These are phyloP conservation scores for Eidolon helvum DNA, from an alignment of 2,113 vertebrate species.

Conservation along the genomic window DNA sequence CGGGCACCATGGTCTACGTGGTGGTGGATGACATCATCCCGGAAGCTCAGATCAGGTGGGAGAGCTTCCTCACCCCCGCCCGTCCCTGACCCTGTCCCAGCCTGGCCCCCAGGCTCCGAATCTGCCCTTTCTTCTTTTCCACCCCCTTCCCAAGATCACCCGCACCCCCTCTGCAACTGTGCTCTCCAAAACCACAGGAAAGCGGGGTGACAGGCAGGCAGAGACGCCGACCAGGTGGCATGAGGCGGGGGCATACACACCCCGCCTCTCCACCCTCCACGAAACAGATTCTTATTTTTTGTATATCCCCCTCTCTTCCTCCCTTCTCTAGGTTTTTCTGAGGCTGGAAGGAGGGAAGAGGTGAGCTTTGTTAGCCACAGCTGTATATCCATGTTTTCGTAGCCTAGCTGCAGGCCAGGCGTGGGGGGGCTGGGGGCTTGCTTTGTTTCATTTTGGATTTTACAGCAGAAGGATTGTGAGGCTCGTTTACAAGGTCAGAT, in stretches of 20 bases:
- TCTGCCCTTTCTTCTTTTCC: not conserved
- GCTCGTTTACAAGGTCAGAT: not conserved
- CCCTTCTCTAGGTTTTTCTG: not conserved
- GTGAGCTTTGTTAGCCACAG: not conserved
- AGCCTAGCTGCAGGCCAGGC: not conserved
- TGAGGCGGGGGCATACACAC: rapidly evolving
- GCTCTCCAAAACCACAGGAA: not conserved
- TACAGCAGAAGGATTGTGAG: not conserved
- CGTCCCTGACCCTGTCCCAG: rapidly evolving
- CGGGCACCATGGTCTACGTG: conserved; percentile 97
- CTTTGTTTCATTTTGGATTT: not conserved
- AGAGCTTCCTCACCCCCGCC: not conserved
- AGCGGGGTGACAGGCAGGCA: not conserved
- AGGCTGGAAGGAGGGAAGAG: not conserved
- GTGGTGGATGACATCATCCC: conserved; percentile 98
- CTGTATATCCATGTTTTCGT: rapidly evolving
- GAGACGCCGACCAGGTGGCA: rapidly evolving
- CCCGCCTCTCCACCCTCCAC: not conserved
- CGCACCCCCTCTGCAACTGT: not conserved
- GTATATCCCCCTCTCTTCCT: not conserved
- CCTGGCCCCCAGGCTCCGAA: rapidly evolving
- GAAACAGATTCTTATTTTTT: too few relatives aligned
- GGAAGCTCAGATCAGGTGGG: conserved; percentile 95
- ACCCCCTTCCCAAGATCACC: not conserved
- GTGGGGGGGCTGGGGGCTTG: not conserved